Evolutionary conservation across 2,113 vertebrate species (phyloP), one percentile per base, ranked within the genome.

Genomic region (Vicugna pacos): DNA sequence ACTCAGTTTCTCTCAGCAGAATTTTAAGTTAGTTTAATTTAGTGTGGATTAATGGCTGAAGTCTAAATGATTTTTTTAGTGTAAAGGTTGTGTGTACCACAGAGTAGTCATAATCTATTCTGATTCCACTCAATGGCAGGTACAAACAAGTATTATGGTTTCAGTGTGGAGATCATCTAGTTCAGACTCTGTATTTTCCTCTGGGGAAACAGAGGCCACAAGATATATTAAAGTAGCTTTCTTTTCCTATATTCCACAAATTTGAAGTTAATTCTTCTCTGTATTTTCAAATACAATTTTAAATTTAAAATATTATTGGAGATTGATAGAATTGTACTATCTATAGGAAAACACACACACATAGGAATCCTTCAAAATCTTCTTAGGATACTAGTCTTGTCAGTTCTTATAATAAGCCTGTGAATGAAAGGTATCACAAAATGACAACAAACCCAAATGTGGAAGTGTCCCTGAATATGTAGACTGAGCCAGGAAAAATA

Each of bases 391-490:
- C 12, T 80, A 54, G 77, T 58, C 26, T 94, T 89, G 7, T 83
- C 30, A 73, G 30, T 52, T 8, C 9, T 73, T 85, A 14, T 86
- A 91, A 80, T 35, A 80, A 85, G 11, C 2, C 54, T 93, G 17
- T 72, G 28, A 92, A 96, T 84, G 42, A 85, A 97, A 90, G 15
- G 3, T 35, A 77, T 70, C 77, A 75, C 22, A 82, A 67, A 73
- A 79, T 84, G 48, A 75, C 67, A 89, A 65, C 32, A 95, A 7
- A 93, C 65, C 54, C 22, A 86, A 87, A 79, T 58, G 30, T 75
- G 10, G 28, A 67, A 54, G 26, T 54, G 12, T 80, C 24, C 12
- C 17, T 93, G 69, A 90, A 96, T 62, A 80, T 12, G 20, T 70
- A 95, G 38, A 17, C 35, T 56, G 75, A 86, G 14, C 48, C 65